These are phyloP conservation scores for Synanthedon myopaeformis DNA, from an alignment of 2,888 invertebrate species.

Conservation along the genomic window DNA sequence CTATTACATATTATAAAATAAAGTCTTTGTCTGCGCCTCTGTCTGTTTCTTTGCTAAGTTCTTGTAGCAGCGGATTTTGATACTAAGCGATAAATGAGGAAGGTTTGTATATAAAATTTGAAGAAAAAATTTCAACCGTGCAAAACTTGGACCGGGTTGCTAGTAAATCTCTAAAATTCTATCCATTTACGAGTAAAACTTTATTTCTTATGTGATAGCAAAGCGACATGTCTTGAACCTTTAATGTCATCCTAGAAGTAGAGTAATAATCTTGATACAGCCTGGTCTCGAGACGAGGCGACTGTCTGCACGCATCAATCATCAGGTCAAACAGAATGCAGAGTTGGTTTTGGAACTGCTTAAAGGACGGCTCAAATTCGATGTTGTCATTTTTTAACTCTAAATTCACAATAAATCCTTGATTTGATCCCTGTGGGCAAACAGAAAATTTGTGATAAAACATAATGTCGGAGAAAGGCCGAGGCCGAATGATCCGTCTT, in stretches of 20 bases:
- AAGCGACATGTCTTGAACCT: constrained; percentile 20
- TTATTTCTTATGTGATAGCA: not conserved
- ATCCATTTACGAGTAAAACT: too few species aligned
- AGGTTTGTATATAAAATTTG: too few species aligned
- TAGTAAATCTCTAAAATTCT: too few species aligned
- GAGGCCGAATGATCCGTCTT: too few species aligned
- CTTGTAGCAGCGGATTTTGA: not conserved
- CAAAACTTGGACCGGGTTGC: too few species aligned
- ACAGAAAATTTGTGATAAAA: too few species aligned
- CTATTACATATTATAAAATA: not conserved
- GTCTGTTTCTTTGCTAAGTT: not conserved
- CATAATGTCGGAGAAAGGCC: too few species aligned
- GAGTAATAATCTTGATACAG: constrained; percentile 75
- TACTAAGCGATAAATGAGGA: not conserved
- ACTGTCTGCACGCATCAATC: constrained; percentile 75
- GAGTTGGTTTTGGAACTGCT: constrained; percentile 78
- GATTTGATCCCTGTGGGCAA: constrained; percentile 69
- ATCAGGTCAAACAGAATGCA: constrained; percentile 80
- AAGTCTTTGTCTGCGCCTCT: not conserved
- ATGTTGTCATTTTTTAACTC: constrained; percentile 71
- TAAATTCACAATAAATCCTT: constrained; percentile 76
- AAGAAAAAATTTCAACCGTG: too few species aligned
- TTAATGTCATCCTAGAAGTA: constrained; percentile 23
- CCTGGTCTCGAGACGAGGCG: constrained; percentile 85
- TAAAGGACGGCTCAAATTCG: constrained; percentile 80